phyloP scores from a whole-genome alignment of 2,113 vertebrate genomes.

The Corydoras sp. region DNA sequence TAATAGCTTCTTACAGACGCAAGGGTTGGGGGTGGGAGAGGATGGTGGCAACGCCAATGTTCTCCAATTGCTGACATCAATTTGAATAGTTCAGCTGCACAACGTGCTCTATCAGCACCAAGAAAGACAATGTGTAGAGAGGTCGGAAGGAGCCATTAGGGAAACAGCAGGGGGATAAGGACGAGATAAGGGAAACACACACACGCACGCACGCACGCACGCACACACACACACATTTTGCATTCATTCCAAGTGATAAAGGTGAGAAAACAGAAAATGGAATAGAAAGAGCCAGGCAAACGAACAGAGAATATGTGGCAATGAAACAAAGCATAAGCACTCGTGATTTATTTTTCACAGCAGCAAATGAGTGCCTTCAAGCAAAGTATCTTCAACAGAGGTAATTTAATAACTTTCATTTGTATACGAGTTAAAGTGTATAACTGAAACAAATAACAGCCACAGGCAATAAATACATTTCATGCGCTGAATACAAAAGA shows the following conservation, averaged over 20 bases:
- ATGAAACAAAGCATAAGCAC: conserved; percentile 5
- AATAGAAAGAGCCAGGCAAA: conserved; percentile 1
- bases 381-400: not conserved
- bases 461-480: too few species aligned
- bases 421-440: too few species aligned
- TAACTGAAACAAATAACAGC: too few species aligned
- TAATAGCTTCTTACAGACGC: conserved; percentile 40
- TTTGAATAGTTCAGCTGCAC: conserved; percentile 48
- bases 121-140: conserved; percentile 47
- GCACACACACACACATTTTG: not conserved
- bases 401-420: not conserved
- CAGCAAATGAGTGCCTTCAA: not conserved
- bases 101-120: conserved; percentile 44
- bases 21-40: not conserved
- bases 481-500: too few species aligned
- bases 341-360: not conserved
- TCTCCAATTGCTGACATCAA: conserved; percentile 49
- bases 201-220: conserved; percentile 16
- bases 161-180: conserved; percentile 37
- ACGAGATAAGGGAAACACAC: conserved; percentile 37
- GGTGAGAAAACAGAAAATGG: conserved; percentile 6
- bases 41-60: conserved; percentile 29
- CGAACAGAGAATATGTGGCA: conserved; percentile 13
- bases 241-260: conserved; percentile 15
- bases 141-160: conserved; percentile 42